Conservation (phyloP, 2,113 vertebrate genomes). For the Galemys pyrenaicus region DNA sequence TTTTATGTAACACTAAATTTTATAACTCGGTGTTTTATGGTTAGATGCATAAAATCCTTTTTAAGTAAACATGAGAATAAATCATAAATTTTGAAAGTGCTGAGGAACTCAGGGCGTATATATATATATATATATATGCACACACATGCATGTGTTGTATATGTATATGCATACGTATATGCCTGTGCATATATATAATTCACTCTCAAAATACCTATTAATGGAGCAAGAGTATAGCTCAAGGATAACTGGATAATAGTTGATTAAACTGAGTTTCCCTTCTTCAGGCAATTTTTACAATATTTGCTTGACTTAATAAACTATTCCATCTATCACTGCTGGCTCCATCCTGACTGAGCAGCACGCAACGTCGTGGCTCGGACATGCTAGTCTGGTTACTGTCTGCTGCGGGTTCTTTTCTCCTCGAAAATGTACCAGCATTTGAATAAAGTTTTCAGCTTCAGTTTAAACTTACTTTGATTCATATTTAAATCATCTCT, state of each 20-base stretch:
- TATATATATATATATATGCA: no score
- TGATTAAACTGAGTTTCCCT: conserved; percentile 50
- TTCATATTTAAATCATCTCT: background rate
- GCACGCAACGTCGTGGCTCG: conserved; percentile 35
- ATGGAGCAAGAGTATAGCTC: background rate
- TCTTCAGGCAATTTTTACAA: conserved; percentile 28
- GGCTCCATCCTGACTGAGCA: conserved; percentile 43
- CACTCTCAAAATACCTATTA: background rate
- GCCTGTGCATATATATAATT: background rate
- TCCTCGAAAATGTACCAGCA: background rate
- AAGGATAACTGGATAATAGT: background rate
- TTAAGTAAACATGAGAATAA: background rate
- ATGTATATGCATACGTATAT: background rate
- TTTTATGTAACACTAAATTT: background rate
- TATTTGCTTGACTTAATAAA: conserved; percentile 62
- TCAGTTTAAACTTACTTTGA: background rate
- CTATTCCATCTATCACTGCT: conserved; percentile 17
- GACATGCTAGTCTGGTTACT: background rate
- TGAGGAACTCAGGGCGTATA: background rate
- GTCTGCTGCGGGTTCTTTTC: conserved; percentile 42
- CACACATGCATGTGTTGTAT: no score
- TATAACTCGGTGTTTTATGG: background rate
- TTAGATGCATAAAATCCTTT: background rate
- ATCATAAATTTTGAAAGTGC: background rate
- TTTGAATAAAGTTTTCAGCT: background rate